Evolutionary conservation across 2,888 invertebrate genomes (phyloP).

Genomic region (Dysmachus trigonus): DNA sequence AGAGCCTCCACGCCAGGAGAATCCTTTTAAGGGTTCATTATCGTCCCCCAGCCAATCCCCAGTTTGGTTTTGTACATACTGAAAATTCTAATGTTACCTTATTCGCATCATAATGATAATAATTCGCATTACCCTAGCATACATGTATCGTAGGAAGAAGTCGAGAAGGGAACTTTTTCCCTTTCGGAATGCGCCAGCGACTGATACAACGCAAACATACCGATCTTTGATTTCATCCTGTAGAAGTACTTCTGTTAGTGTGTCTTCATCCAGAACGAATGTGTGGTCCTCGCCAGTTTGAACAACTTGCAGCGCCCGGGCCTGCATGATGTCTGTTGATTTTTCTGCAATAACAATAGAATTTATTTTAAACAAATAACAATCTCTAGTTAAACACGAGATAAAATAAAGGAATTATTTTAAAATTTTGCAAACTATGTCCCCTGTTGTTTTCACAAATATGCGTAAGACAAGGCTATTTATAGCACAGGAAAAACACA

Average conservation of each 20-base stretch:
- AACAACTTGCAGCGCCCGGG: slow-evolving; percentile 84
- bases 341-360: slow-evolving; percentile 15
- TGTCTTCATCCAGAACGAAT: slow-evolving; percentile 87
- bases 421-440: background rate
- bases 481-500: slow-evolving; percentile 1
- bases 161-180: slow-evolving; percentile 98
- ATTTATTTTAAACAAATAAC: background rate
- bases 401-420: background rate
- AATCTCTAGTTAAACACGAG: background rate
- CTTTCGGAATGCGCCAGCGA: slow-evolving; percentile 98
- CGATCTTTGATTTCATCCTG: slow-evolving; percentile 83
- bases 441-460: background rate
- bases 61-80: slow-evolving; percentile 69
- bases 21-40: slow-evolving; percentile 84
- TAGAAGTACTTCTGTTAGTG: slow-evolving; percentile 76
- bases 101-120: background rate
- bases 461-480: background rate
- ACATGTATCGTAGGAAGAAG: slow-evolving; percentile 95
- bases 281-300: slow-evolving; percentile 85
- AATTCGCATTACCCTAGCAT: slow-evolving; percentile 73
- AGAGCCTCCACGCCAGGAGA: slow-evolving; percentile 96
- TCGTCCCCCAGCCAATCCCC: slow-evolving; percentile 87
- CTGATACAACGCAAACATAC: slow-evolving; percentile 90
- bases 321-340: slow-evolving; percentile 50
- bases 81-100: slow-evolving; percentile 49